These are phyloP conservation scores for Simalia tracyae DNA, from an alignment of 2,797 vertebrate genomes.

Conservation along the genomic window DNA sequence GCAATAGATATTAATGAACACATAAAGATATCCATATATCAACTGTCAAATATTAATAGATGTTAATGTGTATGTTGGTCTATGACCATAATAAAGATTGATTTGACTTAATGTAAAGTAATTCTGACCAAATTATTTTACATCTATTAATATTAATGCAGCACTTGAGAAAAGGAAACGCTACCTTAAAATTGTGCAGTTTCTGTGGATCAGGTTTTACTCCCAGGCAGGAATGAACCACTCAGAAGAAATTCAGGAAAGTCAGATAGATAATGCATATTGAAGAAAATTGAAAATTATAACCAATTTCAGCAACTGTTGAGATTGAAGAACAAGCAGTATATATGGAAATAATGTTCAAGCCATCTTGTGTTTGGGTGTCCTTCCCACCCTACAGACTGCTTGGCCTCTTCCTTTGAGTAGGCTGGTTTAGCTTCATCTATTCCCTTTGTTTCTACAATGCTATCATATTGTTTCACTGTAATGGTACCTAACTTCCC, in stretches of 20 bases:
- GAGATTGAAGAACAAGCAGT: neutral
- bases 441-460: neutral
- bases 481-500: neutral
- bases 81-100: neutral
- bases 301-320: neutral
- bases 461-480: neutral
- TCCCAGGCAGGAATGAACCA: neutral
- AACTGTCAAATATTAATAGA: neutral
- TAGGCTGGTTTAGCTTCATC: neutral
- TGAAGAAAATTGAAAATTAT: neutral
- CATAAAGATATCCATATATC: neutral
- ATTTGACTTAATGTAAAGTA: neutral
- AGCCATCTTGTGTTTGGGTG: neutral
- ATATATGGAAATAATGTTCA: neutral
- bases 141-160: neutral
- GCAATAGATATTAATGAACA: too few species aligned
- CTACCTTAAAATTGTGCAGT: neutral
- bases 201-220: neutral
- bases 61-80: neutral
- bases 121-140: neutral
- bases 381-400: neutral
- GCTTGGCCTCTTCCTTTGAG: neutral
- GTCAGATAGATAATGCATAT: neutral
- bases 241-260: neutral
- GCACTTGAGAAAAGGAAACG: slow-evolving; percentile 30